Evolutionary conservation across 2,888 invertebrate genomes (phyloP).

Genomic region (Ischnura elegans): DNA sequence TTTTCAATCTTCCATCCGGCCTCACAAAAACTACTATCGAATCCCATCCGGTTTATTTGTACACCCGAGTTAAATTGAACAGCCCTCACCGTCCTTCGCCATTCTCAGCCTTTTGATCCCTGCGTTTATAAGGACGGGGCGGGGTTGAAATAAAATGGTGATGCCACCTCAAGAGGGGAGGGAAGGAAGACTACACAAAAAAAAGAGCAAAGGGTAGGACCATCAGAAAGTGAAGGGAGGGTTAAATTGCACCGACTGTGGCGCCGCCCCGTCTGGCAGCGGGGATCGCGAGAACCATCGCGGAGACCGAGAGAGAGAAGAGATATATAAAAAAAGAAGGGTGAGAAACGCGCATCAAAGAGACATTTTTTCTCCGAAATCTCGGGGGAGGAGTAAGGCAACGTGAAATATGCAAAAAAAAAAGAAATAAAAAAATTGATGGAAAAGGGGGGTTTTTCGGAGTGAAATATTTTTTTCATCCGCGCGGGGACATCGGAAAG

Average conservation of each 20-base stretch:
- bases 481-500: background rate
- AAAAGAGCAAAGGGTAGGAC: background rate
- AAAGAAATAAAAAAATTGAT: background rate
- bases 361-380: constrained; percentile 33
- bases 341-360: background rate
- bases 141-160: background rate
- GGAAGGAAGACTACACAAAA: too few relatives aligned
- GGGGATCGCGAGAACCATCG: background rate
- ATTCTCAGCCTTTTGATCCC: constrained; percentile 7
- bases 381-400: constrained; percentile 4
- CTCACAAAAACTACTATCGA: background rate
- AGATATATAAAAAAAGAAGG: background rate
- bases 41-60: background rate
- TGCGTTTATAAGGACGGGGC: background rate
- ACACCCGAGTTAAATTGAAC: background rate
- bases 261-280: constrained; percentile 4
- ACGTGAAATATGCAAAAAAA: background rate
- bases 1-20: background rate
- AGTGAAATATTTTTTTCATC: background rate
- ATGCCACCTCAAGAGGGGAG: background rate
- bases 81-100: background rate
- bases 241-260: background rate
- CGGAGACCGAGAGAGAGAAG: too few relatives aligned
- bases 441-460: background rate
- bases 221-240: background rate